Evolutionary conservation across 2,113 vertebrate genomes (phyloP).

Genomic region (Semicossyphus pulcher): DNA sequence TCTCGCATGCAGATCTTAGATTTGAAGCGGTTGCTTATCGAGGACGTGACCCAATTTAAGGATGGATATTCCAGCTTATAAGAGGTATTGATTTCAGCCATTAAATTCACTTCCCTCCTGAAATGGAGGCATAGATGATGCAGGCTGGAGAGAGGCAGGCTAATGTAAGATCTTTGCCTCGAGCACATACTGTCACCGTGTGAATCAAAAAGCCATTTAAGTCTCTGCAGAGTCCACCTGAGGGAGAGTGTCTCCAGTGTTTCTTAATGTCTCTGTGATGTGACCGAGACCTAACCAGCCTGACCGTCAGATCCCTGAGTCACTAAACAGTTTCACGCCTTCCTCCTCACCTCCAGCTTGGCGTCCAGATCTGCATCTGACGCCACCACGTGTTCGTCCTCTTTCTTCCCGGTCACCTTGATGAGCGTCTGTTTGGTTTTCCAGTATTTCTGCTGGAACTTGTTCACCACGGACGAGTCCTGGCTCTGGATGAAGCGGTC

Average conservation of each 20-base stretch:
- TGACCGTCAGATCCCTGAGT: neutral
- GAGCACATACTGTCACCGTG: neutral
- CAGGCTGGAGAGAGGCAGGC: constrained; percentile 1
- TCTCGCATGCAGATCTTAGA: neutral
- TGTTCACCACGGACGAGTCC: constrained; percentile 96
- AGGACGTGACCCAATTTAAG: constrained; percentile 3
- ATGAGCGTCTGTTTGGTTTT: constrained; percentile 97
- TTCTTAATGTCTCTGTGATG: constrained; percentile 21
- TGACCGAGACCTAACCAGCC: neutral
- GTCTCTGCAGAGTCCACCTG: constrained; percentile 13
- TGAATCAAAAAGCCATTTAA: constrained; percentile 61
- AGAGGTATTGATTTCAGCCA: constrained; percentile 43
- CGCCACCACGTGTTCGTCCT: constrained; percentile 95
- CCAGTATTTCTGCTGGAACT: constrained; percentile 98
- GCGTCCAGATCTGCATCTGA: constrained; percentile 96
- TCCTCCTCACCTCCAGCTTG: constrained; percentile 91
- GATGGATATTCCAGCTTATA: constrained; percentile 14
- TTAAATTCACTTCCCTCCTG: constrained; percentile 20
- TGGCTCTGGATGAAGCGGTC: constrained; percentile 90
- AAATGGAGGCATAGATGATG: constrained; percentile 22
- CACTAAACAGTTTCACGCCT: neutral
- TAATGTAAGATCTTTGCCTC: constrained; percentile 35
- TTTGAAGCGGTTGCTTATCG: neutral
- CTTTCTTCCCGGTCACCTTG: constrained; percentile 96
- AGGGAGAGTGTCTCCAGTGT: constrained; percentile 2